A percentile compares a stretch with the other conserved stretches of the same genome.
Evolutionary conservation across 2,797 vertebrate species (phyloP).

Genomic region (Falco concolor): DNA sequence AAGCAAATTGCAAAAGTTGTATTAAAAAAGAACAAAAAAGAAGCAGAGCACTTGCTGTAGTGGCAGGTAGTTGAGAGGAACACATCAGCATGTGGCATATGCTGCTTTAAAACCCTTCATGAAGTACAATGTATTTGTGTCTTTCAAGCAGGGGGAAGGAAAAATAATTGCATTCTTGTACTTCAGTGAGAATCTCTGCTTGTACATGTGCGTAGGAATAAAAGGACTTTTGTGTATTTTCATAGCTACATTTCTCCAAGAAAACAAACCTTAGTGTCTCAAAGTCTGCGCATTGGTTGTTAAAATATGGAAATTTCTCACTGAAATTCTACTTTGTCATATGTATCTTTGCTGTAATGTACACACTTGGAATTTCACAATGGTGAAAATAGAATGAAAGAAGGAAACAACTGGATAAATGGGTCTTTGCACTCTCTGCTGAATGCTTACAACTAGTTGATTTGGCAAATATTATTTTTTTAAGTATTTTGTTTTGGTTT

Average conservation of each 20-base stretch:
- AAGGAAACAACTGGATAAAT: not conserved
- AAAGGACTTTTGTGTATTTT: conserved; percentile 21
- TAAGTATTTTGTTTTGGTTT: conserved; percentile 23
- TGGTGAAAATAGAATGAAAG: not conserved
- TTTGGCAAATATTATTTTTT: not conserved
- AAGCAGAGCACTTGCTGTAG: not conserved
- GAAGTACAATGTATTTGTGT: conserved; percentile 1
- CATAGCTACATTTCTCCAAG: not conserved
- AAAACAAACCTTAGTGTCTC: not conserved
- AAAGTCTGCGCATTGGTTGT: not conserved
- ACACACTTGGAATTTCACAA: not conserved
- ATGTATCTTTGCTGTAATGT: not conserved
- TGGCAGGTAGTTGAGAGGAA: not conserved
- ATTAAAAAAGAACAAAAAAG: not conserved
- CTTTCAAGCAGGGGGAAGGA: not conserved
- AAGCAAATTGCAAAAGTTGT: not conserved
- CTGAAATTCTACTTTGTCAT: not conserved
- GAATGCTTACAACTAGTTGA: not conserved
- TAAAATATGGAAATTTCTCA: not conserved
- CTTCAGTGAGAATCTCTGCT: conserved; percentile 7
- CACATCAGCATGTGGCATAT: not conserved
- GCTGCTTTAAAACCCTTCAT: not conserved
- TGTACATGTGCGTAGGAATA: conserved; percentile 21
- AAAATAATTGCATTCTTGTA: conserved; percentile 16
- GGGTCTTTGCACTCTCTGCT: not conserved